phyloP scores from a whole-genome alignment of 2,888 invertebrate species.

The Nephrotoma guestfalica region DNA sequence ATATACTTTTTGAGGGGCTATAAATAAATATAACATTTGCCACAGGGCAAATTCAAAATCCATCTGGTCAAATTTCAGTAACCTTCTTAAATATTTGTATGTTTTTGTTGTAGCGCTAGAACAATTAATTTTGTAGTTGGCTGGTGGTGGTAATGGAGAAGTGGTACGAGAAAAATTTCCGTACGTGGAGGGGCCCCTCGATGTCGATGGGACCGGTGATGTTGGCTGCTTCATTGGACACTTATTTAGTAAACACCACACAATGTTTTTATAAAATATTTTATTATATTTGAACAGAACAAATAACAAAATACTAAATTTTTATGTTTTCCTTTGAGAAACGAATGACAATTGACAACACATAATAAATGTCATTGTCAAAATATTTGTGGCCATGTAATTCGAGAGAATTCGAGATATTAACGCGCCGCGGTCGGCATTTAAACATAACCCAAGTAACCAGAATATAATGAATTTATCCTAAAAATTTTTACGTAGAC shows the following conservation, averaged over 20 bases:
- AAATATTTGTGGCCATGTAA: not conserved
- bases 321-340: not conserved
- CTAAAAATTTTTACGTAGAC: too few species aligned
- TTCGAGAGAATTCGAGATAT: not conserved
- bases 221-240: slow-evolving; percentile 43
- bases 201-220: slow-evolving; percentile 40
- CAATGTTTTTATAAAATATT: not conserved
- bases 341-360: not conserved
- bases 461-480: not conserved
- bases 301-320: not conserved
- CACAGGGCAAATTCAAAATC: slow-evolving; percentile 99
- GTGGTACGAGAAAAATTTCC: slow-evolving; percentile 36
- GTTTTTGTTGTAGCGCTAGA: slow-evolving; percentile 78
- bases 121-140: slow-evolving; percentile 50
- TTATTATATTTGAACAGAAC: not conserved
- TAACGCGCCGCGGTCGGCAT: too few species aligned
- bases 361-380: not conserved
- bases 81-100: slow-evolving; percentile 69
- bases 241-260: too few species aligned
- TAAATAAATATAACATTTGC: slow-evolving; percentile 95
- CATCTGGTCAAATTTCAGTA: slow-evolving; percentile 92
- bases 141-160: slow-evolving; percentile 54
- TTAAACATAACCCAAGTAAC: not conserved
- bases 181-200: slow-evolving; percentile 28
- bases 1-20: slow-evolving; percentile 92